Evolutionary conservation across 2,888 invertebrate genomes (phyloP), one percentile per base, ranked within the genome.

Genomic region (Horisme vitalbata): DNA sequence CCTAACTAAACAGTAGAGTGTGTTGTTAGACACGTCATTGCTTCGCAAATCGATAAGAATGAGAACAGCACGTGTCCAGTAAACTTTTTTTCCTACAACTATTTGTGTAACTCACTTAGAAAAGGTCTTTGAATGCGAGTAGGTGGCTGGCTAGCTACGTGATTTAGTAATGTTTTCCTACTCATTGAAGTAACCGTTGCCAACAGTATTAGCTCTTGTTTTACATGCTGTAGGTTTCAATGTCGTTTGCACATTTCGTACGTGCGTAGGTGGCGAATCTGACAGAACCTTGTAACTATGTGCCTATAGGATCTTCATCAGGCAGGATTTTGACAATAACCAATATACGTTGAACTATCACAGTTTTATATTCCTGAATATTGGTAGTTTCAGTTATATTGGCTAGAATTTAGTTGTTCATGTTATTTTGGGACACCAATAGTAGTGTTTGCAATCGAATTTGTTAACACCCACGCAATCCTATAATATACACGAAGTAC

Each of bases 121-220:
- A 45, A 45, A 34, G 24, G 20, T 27, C 32, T 46, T 36, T 39
- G 23, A 39, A 46, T 37, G 18, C 41, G 26, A 30, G 13, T 28
- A 21, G 10, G 46, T 45, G 32, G 32, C 41, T 45, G 34, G 33
- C 33, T 39, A 7, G 34, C 45, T 50, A 52, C 55, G 52, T 57
- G 52, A 55, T 55, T 50, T 35, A 48, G 12, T 43, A 35, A 50
- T 44, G 45, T 55, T 57, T 55, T 55, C 55, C 55, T 55, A 26
- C 41, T 48, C 41, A 32, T 41, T 48, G 41, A 49, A 38, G 23
- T 18, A 28, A 10, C 11, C 5, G 14, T 32, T 13, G 6, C 8
- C 23, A 13, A 26, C 11, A 11, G 5, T 33, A 50, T 37, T 46
- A 39, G 10, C 12, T 33, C 55, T 46, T 51, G 35, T 46, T 10